phyloP scores from a whole-genome alignment of 2,113 vertebrate species.

The Butorides virescens region DNA sequence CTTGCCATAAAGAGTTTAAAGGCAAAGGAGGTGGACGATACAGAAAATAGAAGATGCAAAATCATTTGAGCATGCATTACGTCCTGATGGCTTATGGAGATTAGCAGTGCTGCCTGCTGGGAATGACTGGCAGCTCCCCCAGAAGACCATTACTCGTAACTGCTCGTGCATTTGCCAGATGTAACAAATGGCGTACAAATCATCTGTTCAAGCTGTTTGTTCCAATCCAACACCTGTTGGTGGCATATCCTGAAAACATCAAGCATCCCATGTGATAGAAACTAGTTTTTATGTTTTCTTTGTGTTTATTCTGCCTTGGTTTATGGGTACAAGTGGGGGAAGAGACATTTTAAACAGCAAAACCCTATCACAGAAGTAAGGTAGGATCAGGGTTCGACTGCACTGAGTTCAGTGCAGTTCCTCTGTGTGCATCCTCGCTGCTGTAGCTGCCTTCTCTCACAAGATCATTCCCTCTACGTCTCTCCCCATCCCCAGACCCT shows the following conservation, averaged over 20 bases:
- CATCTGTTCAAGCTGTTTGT: background rate
- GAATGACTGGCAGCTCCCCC: background rate
- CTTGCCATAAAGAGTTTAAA: background rate
- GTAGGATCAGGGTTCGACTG: background rate
- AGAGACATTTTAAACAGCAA: background rate
- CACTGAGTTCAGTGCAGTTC: background rate
- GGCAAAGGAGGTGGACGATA: background rate
- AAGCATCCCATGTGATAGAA: background rate
- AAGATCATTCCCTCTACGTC: background rate
- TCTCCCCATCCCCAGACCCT: background rate
- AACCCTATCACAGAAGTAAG: background rate
- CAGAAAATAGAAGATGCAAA: background rate
- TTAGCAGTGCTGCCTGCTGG: background rate
- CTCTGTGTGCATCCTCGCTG: background rate
- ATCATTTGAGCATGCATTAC: background rate
- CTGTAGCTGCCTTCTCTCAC: background rate
- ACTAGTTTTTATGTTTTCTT: background rate
- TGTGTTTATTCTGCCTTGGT: background rate
- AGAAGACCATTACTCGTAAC: background rate
- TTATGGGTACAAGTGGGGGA: background rate
- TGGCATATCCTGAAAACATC: background rate
- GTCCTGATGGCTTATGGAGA: background rate
- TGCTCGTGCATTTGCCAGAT: background rate
- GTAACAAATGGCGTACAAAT: background rate
- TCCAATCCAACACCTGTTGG: background rate